Evolutionary conservation across 2,113 vertebrate genomes (phyloP), one percentile per base, ranked within the genome.

Genomic region (Archocentrus centrarchus): DNA sequence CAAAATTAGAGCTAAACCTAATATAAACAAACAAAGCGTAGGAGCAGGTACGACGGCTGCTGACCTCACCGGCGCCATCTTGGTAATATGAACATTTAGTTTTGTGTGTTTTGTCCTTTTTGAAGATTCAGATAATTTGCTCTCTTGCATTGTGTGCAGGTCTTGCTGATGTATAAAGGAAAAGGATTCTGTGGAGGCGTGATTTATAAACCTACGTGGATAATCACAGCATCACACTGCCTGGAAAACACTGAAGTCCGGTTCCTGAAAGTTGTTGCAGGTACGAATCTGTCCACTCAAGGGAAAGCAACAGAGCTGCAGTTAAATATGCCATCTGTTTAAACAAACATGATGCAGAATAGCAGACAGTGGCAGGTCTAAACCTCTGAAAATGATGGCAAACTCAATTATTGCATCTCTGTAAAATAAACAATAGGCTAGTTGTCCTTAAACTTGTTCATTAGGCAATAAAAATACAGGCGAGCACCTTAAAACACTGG

Each of bases 181-280:
- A 87, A 2, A 60, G 93, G 92, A 2, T 95, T 95, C 27, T 99
- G 98, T 77, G 98, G 98, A 1, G 98, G 97, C 3, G 82, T 95
- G 3, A 95, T 99, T 82, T 89, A 96, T 15, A 94, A 95, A 18
- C 88, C 96, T 7, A 88, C 80, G 1, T 99, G 98, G 98, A 94
- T 99, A 60, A 85, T 98, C 82, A 97, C 98, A 1, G 98, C 98
- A 0, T 96, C 98, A 79, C 98, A 99, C 85, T 99, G 98, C 66
- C 82, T 99, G n/a, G 96, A 97, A 2, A 11, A 93, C 1, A 3
- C 1, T 3, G 70, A 92, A 0, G 2, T 7, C 1, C 55, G 63
- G 22, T 58, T 94, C 32, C 68, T 97, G 32, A 93, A 94, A 0
- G 96, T 95, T 3, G 93, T 97, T 2, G 89, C 97, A 93, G 98